These are phyloP conservation scores for Abramis brama DNA, from an alignment of 2,113 vertebrate genomes.

Conservation along the genomic window DNA sequence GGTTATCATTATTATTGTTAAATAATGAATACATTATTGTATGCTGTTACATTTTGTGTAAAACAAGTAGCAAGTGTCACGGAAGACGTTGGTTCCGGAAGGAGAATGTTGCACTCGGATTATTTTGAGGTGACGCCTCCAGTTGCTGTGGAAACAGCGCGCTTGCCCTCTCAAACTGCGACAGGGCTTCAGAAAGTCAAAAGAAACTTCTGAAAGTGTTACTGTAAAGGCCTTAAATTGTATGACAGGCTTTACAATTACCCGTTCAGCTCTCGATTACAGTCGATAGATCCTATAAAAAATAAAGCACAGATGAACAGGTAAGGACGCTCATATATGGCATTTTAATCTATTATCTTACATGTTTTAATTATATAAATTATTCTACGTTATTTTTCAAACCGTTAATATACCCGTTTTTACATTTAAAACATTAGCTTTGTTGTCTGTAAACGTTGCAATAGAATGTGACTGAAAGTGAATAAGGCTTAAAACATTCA, in stretches of 20 bases:
- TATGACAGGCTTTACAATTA: background rate
- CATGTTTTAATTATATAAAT: background rate
- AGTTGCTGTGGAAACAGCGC: slow-evolving; percentile 41
- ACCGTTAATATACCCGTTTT: background rate
- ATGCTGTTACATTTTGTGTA: background rate
- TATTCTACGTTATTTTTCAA: background rate
- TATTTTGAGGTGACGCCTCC: background rate
- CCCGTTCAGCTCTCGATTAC: background rate
- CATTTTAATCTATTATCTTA: background rate
- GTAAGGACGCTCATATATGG: background rate
- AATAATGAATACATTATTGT: background rate
- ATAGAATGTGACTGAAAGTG: background rate
- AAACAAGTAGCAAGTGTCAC: background rate
- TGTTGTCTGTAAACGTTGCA: background rate
- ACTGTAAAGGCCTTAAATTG: background rate
- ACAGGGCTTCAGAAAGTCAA: background rate
- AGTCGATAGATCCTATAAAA: background rate
- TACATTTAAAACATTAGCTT: background rate
- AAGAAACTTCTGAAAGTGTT: background rate
- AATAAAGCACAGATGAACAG: slow-evolving; percentile 20
- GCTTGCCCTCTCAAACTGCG: slow-evolving; percentile 4
- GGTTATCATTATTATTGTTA: background rate
- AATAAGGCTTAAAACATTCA: background rate
- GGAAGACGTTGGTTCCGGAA: background rate
- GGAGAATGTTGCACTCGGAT: slow-evolving; percentile 14